These are phyloP conservation scores for Zapornia atra DNA, from an alignment of 2,113 vertebrate genomes.

Conservation along the genomic window DNA sequence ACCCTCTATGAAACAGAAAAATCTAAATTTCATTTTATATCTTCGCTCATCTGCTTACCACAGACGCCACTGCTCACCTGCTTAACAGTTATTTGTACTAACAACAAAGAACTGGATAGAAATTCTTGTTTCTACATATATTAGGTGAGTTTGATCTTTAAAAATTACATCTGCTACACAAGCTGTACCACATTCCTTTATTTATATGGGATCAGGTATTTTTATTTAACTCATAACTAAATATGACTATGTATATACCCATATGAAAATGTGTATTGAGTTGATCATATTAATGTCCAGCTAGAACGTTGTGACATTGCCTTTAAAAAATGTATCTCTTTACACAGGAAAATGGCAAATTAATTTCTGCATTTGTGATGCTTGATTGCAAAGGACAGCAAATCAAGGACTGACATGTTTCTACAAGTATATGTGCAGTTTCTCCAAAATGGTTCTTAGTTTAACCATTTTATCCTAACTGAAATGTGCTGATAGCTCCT, in stretches of 20 bases:
- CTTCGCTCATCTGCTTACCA: not conserved
- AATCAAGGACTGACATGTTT: not conserved
- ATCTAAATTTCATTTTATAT: not conserved
- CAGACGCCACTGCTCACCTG: not conserved
- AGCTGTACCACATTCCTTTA: not conserved
- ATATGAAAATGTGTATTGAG: not conserved
- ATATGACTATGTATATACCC: not conserved
- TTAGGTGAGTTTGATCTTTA: not conserved
- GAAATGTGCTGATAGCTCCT: not conserved
- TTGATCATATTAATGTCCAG: fast-evolving
- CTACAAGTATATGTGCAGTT: not conserved
- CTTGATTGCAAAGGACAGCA: not conserved
- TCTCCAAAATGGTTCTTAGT: not conserved
- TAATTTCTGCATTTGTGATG: not conserved
- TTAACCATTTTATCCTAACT: not conserved
- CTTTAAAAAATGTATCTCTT: not conserved
- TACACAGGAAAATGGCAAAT: not conserved
- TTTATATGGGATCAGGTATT: not conserved
- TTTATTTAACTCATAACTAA: not conserved
- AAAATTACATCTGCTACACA: not conserved
- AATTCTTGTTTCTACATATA: not conserved
- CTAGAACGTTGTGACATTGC: not conserved
- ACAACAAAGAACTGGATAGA: not conserved
- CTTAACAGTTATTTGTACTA: not conserved
- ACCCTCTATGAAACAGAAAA: not conserved